Conservation (phyloP, 2,113 vertebrate genomes). For the Otocyon megalotis region DNA sequence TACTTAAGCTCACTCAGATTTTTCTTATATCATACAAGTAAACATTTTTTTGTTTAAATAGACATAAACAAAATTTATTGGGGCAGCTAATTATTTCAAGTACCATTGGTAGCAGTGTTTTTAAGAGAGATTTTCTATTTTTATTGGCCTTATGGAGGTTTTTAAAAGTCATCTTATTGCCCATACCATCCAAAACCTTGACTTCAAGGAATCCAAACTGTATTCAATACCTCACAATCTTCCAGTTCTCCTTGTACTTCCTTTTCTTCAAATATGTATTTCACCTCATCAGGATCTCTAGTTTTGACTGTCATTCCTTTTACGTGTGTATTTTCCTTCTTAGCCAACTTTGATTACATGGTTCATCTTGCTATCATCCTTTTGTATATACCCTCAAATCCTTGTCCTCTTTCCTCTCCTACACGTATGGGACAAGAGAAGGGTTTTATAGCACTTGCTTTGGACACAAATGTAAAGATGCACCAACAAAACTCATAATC, state of each 20-base stretch:
- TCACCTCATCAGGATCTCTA: neutral
- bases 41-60: neutral
- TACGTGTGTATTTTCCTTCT: neutral
- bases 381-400: neutral
- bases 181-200: neutral
- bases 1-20: neutral
- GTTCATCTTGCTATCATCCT: neutral
- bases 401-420: neutral
- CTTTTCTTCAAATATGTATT: neutral
- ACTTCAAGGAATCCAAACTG: neutral
- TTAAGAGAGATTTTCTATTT: neutral
- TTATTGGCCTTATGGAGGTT: neutral
- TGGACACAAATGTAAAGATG: neutral
- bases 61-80: neutral
- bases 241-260: neutral
- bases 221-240: rapidly evolving
- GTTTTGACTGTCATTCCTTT: neutral
- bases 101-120: neutral
- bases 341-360: neutral
- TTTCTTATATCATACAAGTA: neutral
- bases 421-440: neutral
- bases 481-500: neutral
- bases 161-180: neutral
- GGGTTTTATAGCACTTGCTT: neutral
- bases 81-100: neutral